Conservation (phyloP, 2,888 invertebrate genomes). For the Zhuqinia jingwanae region DNA sequence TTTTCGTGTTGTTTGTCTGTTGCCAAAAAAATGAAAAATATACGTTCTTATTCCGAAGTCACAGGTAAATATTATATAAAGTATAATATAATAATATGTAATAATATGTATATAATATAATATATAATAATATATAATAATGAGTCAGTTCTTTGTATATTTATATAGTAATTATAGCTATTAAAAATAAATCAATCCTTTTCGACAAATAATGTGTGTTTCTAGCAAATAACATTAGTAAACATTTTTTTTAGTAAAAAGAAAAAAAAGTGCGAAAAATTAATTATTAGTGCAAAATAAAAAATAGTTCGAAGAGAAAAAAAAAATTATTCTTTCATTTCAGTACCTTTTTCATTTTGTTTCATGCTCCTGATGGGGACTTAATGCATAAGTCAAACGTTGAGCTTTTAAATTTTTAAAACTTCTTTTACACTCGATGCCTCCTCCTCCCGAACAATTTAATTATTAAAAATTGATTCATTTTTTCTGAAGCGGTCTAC, state of each 20-base stretch:
- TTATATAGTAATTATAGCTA: constrained; percentile 57
- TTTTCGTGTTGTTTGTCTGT: constrained; percentile 64
- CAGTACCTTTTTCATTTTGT: too few species aligned
- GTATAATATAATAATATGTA: constrained; percentile 56
- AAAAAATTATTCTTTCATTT: too few species aligned
- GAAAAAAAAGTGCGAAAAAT: constrained; percentile 27
- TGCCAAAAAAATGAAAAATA: constrained; percentile 78
- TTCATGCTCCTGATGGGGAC: too few species aligned
- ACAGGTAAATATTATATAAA: constrained; percentile 71
- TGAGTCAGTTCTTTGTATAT: constrained; percentile 73
- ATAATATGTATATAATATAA: too few species aligned
- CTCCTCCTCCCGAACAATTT: too few species aligned
- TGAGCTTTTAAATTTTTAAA: too few species aligned
- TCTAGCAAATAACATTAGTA: constrained; percentile 40
- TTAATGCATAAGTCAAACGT: too few species aligned
- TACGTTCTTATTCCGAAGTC: constrained; percentile 75
- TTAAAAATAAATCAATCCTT: constrained; percentile 54
- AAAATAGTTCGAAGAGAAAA: constrained; percentile 48
- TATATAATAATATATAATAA: constrained; percentile 55
- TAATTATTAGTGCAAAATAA: constrained; percentile 49
- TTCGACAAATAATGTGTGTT: not conserved
- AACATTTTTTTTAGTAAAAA: constrained; percentile 29
- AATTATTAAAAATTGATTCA: too few species aligned
- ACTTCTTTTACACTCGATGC: too few species aligned
- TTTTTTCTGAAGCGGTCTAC: constrained; percentile 59